Evolutionary conservation across 2,113 vertebrate species (phyloP).

Genomic region (Dipodomys spectabilis): DNA sequence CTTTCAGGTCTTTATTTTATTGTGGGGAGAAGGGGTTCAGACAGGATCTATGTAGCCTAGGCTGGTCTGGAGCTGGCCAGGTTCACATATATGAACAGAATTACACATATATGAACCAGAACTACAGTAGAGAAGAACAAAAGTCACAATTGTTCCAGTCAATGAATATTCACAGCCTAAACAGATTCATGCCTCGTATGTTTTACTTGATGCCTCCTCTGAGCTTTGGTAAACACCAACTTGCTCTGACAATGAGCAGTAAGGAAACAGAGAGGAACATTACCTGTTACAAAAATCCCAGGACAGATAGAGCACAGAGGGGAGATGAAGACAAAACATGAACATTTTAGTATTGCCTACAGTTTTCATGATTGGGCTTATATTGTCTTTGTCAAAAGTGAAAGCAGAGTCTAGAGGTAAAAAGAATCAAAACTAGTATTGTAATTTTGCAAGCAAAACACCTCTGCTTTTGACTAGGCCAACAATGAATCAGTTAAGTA

Average conservation of each 20-base stretch:
- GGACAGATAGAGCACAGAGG: not conserved
- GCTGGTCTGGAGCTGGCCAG: not conserved
- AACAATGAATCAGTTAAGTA: not conserved
- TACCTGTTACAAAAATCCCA: not conserved
- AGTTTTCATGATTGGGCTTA: not conserved
- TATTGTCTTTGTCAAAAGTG: not conserved
- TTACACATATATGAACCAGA: not conserved
- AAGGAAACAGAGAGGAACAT: not conserved
- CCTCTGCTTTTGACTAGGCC: not conserved
- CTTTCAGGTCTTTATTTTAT: not conserved
- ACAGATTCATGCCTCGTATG: not conserved
- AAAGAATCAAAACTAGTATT: not conserved
- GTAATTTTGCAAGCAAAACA: slow-evolving; percentile 1
- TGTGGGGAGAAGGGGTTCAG: not conserved
- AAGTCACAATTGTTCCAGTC: not conserved
- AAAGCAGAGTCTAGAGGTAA: slow-evolving; percentile 32
- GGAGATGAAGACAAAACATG: not conserved
- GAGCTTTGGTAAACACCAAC: not conserved
- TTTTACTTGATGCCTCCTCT: not conserved
- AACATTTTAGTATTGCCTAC: slow-evolving; percentile 2
- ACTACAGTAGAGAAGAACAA: slow-evolving; percentile 40
- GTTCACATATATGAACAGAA: no score
- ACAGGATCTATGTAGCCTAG: not conserved
- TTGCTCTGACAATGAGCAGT: not conserved
- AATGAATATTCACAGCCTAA: not conserved